phyloP scores from a whole-genome alignment of 2,113 vertebrate species.

The Paramormyrops kingsleyae region DNA sequence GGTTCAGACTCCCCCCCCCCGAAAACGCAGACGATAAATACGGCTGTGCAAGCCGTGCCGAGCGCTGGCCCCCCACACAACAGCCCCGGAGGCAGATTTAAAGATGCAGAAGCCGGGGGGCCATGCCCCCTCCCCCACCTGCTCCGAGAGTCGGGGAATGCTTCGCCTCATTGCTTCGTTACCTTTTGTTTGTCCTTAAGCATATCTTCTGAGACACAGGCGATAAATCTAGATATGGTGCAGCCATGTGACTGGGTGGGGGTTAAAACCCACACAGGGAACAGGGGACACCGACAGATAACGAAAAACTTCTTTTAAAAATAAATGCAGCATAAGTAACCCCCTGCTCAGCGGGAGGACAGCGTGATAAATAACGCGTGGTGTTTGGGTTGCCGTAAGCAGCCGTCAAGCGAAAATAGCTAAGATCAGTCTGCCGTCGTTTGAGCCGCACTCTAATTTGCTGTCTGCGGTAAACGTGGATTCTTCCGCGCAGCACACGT shows the following conservation, averaged over 20 bases:
- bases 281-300: neutral
- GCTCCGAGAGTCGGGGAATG: neutral
- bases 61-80: neutral
- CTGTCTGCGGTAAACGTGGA: no score
- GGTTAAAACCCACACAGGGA: neutral
- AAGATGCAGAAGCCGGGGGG: neutral
- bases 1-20: neutral
- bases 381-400: neutral
- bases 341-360: neutral
- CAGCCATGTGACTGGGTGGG: neutral
- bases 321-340: slow-evolving; percentile 15
- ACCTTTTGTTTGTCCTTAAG: neutral
- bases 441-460: neutral
- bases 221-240: neutral
- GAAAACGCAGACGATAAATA: neutral
- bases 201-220: neutral
- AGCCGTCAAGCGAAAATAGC: neutral
- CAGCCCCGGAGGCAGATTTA: neutral
- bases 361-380: neutral
- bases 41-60: neutral
- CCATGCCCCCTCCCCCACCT: neutral
- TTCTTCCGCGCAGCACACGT: no score
- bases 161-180: neutral
- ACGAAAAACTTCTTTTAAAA: neutral
- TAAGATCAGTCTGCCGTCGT: neutral